Percentiles rank a stretch among this genome's conserved stretches.
Evolutionary conservation across 2,888 invertebrate species (phyloP).

Genomic region (Luperina nickerlii): DNA sequence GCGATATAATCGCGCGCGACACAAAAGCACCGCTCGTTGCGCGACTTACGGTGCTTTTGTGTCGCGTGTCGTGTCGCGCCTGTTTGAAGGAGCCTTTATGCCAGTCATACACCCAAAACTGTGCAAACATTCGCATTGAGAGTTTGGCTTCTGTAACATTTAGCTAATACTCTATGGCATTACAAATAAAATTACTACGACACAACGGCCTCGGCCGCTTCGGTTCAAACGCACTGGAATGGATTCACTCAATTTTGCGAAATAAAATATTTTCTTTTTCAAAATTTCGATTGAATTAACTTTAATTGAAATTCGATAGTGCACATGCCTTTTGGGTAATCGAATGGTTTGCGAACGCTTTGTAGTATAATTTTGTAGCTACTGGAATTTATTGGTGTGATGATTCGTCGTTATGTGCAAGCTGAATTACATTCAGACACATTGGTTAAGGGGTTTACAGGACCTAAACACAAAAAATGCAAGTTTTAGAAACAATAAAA

Average conservation of each 20-base stretch:
- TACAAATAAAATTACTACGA: constrained; percentile 71
- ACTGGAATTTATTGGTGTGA: neutral
- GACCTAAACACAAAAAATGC: too few species aligned
- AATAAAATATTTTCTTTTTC: constrained; percentile 62
- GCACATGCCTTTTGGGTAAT: constrained; percentile 52
- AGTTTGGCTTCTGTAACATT: constrained; percentile 17
- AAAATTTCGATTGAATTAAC: constrained; percentile 53
- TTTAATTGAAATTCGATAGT: constrained; percentile 59
- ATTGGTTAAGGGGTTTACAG: too few species aligned
- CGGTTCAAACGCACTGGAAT: constrained; percentile 59
- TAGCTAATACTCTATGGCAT: constrained; percentile 30
- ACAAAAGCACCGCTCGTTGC: too few species aligned
- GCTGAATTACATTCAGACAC: constrained; percentile 8
- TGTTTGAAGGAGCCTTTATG: too few species aligned
- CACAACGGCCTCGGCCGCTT: constrained; percentile 46
- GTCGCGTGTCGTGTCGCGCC: too few species aligned
- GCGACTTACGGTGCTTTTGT: too few species aligned
- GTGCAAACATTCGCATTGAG: neutral
- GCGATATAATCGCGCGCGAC: too few species aligned
- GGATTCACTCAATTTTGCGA: constrained; percentile 63
- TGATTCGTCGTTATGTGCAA: neutral
- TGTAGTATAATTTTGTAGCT: constrained; percentile 15
- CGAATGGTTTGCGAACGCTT: constrained; percentile 11
- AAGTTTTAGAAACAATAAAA: too few species aligned
- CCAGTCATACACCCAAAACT: neutral